These are phyloP conservation scores for Saguinus imperator DNA, from an alignment of 2,113 vertebrate genomes.

Conservation along the genomic window DNA sequence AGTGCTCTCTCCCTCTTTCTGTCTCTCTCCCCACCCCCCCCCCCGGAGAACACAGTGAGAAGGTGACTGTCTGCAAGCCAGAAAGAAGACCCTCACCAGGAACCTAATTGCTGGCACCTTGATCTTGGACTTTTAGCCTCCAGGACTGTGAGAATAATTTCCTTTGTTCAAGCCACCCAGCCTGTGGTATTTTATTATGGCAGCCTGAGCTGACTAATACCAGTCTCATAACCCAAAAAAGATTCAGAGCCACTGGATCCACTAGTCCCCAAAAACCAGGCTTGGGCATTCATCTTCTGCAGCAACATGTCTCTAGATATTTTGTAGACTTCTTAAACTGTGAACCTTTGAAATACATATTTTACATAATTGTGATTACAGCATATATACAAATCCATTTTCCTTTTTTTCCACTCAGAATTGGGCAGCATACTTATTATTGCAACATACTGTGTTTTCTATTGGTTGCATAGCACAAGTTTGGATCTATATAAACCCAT, in stretches of 20 bases:
- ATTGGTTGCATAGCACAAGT: background rate
- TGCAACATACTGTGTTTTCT: background rate
- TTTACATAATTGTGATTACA: background rate
- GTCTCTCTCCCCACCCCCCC: background rate
- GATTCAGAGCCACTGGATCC: background rate
- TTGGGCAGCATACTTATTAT: background rate
- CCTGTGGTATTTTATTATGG: background rate
- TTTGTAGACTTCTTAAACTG: background rate
- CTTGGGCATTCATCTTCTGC: background rate
- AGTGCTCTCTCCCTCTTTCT: background rate
- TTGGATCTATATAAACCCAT: background rate
- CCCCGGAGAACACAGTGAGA: background rate
- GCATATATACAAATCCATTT: background rate
- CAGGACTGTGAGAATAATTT: background rate
- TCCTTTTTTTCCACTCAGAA: constrained; percentile 8
- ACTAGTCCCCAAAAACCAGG: background rate
- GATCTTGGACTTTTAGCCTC: background rate
- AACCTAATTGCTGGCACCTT: background rate
- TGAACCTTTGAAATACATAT: background rate
- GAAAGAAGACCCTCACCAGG: background rate
- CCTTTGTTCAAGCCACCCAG: background rate
- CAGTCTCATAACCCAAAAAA: background rate
- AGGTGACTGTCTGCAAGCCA: background rate
- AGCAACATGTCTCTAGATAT: background rate
- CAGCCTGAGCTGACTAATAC: background rate